A percentile compares a stretch with the other conserved stretches of the same genome.
phyloP scores from a whole-genome alignment of 2,888 invertebrate species.

The Phortica okadai region DNA sequence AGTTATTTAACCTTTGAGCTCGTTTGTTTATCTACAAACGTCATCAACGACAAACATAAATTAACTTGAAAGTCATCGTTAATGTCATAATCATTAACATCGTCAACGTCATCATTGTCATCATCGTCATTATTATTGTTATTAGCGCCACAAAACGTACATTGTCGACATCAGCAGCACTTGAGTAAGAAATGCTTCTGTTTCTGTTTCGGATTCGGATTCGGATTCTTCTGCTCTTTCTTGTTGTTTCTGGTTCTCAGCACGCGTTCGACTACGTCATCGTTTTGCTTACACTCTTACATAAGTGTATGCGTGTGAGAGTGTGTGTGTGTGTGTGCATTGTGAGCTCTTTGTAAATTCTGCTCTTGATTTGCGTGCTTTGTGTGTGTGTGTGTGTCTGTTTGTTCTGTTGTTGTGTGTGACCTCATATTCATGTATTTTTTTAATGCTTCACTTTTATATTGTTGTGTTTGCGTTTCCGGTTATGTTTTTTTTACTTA shows the following conservation, averaged over 20 bases:
- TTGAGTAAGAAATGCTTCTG: not conserved
- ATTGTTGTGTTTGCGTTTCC: conserved; percentile 9
- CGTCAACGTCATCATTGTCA: not conserved
- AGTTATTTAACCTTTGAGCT: conserved; percentile 13
- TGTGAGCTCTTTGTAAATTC: not conserved
- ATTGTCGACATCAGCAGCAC: not conserved
- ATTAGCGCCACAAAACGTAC: not conserved
- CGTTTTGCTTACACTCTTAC: conserved; percentile 11
- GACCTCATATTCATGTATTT: conserved; percentile 21
- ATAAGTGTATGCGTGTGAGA: conserved; percentile 27
- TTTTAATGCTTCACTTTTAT: conserved; percentile 12
- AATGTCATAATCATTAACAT: conserved; percentile 1
- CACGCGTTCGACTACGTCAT: conserved; percentile 4
- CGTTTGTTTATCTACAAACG: not conserved
- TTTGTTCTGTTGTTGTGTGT: not conserved
- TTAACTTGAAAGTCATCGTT: conserved; percentile 13
- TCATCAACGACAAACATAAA: not conserved
- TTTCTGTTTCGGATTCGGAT: no score
- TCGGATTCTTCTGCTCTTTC: no score
- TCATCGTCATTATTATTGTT: not conserved
- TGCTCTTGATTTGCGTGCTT: not conserved
- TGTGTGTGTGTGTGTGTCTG: not conserved
- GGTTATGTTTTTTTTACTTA: not conserved
- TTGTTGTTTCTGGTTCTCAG: not conserved
- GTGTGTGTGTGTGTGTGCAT: conserved; percentile 19